phyloP scores from a whole-genome alignment of 2,888 invertebrate genomes.

The Tolmerus cingulatus region DNA sequence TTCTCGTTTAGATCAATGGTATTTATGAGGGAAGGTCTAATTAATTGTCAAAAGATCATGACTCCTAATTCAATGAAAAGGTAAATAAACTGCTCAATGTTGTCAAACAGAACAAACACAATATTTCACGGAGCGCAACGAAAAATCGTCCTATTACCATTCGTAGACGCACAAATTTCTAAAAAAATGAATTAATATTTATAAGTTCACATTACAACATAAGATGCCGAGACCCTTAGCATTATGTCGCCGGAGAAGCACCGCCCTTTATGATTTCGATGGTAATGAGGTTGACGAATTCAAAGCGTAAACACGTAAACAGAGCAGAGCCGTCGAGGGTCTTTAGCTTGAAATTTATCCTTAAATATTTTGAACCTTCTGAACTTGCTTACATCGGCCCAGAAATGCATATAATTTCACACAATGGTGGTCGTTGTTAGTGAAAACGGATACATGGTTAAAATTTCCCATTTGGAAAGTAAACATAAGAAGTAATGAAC shows the following conservation, averaged over 20 bases:
- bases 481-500: neutral
- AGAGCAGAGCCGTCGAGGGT: neutral
- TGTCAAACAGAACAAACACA: constrained; percentile 6
- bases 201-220: neutral
- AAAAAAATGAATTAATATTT: constrained; percentile 24
- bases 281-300: neutral
- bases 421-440: neutral
- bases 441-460: neutral
- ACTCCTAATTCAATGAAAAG: neutral
- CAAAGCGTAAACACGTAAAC: neutral
- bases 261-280: neutral
- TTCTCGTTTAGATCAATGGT: neutral
- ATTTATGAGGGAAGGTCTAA: neutral
- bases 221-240: neutral
- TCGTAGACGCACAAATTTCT: neutral
- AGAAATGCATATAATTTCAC: neutral
- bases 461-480: neutral
- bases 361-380: neutral
- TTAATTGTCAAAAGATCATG: neutral
- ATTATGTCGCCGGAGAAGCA: neutral
- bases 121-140: neutral
- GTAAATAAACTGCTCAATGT: neutral
- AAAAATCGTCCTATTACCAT: neutral
- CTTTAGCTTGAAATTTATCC: neutral
- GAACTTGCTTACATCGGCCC: neutral